A percentile compares a stretch with the other conserved stretches of the same genome.
These are phyloP conservation scores for Uloborus diversus DNA, from an alignment of 1,140 invertebrate genomes.

Conservation along the genomic window DNA sequence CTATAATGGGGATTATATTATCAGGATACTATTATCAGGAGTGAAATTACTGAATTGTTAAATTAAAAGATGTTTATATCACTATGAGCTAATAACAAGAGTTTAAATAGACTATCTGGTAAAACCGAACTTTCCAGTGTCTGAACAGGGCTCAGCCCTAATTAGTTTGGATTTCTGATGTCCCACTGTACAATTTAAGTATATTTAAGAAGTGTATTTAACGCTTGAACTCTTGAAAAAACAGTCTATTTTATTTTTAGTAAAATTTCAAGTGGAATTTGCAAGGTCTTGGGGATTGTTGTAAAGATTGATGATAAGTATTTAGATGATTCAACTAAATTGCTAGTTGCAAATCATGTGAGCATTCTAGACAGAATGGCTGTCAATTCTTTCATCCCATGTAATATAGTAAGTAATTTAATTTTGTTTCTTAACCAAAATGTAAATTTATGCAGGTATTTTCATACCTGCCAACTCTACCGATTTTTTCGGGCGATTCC, in stretches of 20 bases:
- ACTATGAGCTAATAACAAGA: background rate
- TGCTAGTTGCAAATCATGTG: conserved; percentile 50
- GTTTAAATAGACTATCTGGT: background rate
- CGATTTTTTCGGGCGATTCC: too few species aligned
- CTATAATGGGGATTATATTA: too few species aligned
- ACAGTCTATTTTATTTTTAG: conserved; percentile 19
- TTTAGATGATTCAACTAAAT: conserved; percentile 26
- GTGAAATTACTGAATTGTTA: too few species aligned
- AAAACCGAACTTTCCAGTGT: background rate
- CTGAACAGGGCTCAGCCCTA: too few species aligned
- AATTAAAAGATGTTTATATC: too few species aligned
- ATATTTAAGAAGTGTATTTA: background rate
- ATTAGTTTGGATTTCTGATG: background rate
- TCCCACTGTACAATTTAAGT: background rate
- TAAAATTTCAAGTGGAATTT: conserved; percentile 11
- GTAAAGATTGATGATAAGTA: conserved; percentile 31
- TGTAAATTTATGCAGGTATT: background rate
- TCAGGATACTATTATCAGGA: too few species aligned
- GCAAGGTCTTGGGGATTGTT: conserved; percentile 32
- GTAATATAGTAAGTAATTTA: conserved; percentile 17
- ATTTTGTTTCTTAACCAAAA: background rate
- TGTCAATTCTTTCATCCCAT: conserved; percentile 32
- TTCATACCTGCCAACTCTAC: too few species aligned
- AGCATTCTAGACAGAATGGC: conserved; percentile 37
- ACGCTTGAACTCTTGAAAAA: background rate